A percentile compares a stretch with the other conserved stretches of the same genome.
Conservation (phyloP, 2,797 vertebrate species). For the Chiroxiphia lanceolata region DNA sequence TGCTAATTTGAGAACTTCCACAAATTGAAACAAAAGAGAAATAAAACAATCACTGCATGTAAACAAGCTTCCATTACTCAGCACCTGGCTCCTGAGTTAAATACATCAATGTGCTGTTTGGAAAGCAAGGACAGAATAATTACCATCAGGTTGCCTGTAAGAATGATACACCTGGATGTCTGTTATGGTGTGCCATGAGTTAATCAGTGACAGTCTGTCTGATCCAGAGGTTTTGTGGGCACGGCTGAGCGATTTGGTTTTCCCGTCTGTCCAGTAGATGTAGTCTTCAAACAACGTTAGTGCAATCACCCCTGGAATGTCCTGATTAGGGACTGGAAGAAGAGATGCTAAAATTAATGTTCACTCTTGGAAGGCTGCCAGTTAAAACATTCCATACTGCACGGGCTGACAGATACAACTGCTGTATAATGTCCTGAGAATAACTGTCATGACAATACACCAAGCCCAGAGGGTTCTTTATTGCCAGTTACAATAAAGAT, state of each 20-base stretch:
- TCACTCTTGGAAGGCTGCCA: slow-evolving; percentile 68
- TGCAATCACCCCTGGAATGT: slow-evolving; percentile 95
- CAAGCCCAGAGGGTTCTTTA: slow-evolving; percentile 51
- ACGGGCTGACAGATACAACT: slow-evolving; percentile 61
- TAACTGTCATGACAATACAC: slow-evolving; percentile 66
- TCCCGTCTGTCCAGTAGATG: slow-evolving; percentile 98
- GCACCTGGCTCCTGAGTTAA: background rate
- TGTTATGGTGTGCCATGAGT: slow-evolving; percentile 98
- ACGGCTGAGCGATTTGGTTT: slow-evolving; percentile 95
- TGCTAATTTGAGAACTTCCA: background rate
- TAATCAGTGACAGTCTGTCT: slow-evolving; percentile 89
- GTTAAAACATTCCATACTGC: slow-evolving; percentile 69
- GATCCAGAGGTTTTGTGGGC: slow-evolving; percentile 94
- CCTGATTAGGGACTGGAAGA: slow-evolving; percentile 90
- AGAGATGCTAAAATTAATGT: slow-evolving; percentile 73
- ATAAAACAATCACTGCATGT: background rate
- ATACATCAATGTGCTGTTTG: background rate
- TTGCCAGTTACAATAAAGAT: slow-evolving; percentile 41
- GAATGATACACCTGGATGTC: slow-evolving; percentile 98
- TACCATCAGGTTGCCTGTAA: slow-evolving; percentile 97
- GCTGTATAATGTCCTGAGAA: slow-evolving; percentile 54
- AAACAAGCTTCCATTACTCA: background rate
- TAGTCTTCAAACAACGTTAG: slow-evolving; percentile 98
- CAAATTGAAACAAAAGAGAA: background rate
- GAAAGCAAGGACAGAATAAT: slow-evolving; percentile 53